Percentiles rank a stretch among this genome's conserved stretches.
Conservation (phyloP, 2,113 vertebrate species). For the Orcinus orca region DNA sequence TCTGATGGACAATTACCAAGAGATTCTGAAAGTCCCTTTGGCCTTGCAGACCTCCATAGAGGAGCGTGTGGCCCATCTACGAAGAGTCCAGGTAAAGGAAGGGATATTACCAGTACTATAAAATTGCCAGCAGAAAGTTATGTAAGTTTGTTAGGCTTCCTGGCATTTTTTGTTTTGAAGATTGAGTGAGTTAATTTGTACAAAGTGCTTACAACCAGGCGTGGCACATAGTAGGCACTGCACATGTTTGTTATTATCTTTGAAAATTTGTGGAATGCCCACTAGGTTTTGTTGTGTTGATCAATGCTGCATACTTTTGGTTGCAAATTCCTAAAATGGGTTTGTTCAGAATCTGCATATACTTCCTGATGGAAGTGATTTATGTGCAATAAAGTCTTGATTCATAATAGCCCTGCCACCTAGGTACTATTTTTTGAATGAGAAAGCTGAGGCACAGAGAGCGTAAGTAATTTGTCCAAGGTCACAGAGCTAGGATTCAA, state of each 20-base stretch:
- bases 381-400: not conserved
- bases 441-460: not conserved
- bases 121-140: not conserved
- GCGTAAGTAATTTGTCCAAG: not conserved
- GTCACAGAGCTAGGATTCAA: not conserved
- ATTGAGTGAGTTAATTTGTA: not conserved
- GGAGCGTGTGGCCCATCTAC: conserved; percentile 85
- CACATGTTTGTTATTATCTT: not conserved
- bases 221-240: not conserved
- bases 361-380: not conserved
- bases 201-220: not conserved
- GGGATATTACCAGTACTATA: not conserved
- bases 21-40: conserved; percentile 85
- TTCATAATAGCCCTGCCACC: not conserved
- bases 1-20: conserved; percentile 89
- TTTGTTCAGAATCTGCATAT: not conserved
- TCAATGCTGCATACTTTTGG: not conserved
- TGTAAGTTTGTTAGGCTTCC: not conserved
- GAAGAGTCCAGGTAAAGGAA: conserved; percentile 87
- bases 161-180: not conserved
- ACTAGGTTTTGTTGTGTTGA: not conserved
- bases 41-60: conserved; percentile 86
- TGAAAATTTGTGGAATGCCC: not conserved
- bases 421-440: not conserved
- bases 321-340: not conserved